Evolutionary conservation across 2,888 invertebrate genomes (phyloP), one percentile per base, ranked within the genome.

Genomic region (Ectemnius continuus): DNA sequence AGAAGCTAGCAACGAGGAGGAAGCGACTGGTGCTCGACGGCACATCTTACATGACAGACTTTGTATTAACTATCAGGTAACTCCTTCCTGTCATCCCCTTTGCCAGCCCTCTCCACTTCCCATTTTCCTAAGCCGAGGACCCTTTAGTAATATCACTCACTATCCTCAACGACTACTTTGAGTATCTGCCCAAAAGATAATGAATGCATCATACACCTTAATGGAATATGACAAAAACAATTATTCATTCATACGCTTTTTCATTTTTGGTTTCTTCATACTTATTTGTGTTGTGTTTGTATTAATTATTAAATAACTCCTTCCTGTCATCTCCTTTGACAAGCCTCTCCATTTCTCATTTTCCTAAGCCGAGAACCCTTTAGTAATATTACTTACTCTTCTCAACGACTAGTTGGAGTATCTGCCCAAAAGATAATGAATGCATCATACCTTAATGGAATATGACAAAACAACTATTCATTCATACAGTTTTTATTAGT

Each of bases 1-100:
- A 61, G 72, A 78, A 78, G n/a, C 6, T 16, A 13, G 52, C 52
- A 47, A 11, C 18, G 58, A 47, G 70, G 79, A 78, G 79, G 69
- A 75, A 76, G 83, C 75, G 84, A 81, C 83, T 84, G 82, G 83
- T 81, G 82, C 83, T 85, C 85, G 84, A 84, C 79, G 75, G 84
- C 84, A 78, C 83, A 81, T 83, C 85, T 81, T 86, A 83, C 86
- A 86, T 86, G 87, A 86, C 86, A 85, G 88, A 85, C 88, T 88
- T 89, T 87, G 86, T 89, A 87, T 87, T 87, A 88, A 87, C 88
- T 88, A 89, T 88, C 87, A 85, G 84, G 80, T 85, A 85, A 86
- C 85, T 86, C 83, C 83, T 82, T 83, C 78, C 80, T 80, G 79
- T 80, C 83, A 76, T 75, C 80, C 79, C 85, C 79, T 81, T 77